Conservation (phyloP, 2,797 vertebrate genomes). For the Cynopterus sphinx region DNA sequence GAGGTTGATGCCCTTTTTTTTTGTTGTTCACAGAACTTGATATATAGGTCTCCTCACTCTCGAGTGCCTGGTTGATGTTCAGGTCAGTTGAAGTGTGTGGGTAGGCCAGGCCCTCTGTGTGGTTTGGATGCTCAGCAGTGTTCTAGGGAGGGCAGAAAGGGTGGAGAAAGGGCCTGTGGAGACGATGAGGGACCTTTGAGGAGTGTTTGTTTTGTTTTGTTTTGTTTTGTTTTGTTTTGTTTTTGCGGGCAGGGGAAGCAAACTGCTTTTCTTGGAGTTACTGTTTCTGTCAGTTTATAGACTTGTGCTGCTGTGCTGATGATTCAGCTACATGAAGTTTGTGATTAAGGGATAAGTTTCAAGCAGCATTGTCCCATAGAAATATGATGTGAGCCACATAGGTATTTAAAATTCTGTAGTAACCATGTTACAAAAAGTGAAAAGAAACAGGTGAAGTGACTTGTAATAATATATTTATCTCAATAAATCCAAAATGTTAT, state of each 20-base stretch:
- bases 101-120: background rate
- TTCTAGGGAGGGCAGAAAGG: background rate
- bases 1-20: background rate
- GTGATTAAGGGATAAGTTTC: background rate
- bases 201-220: background rate
- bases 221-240: background rate
- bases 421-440: background rate
- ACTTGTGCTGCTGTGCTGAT: too few relatives aligned
- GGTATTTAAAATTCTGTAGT: background rate
- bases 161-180: background rate
- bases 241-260: too few relatives aligned
- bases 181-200: background rate
- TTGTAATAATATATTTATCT: background rate
- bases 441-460: background rate
- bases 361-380: background rate
- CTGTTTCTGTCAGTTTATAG: background rate
- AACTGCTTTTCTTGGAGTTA: background rate
- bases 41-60: background rate
- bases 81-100: background rate
- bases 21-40: background rate
- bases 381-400: background rate
- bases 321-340: background rate
- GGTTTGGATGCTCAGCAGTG: accelerated
- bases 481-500: background rate
- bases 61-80: background rate